phyloP scores from a whole-genome alignment of 2,888 invertebrate genomes.

The Agrilus biguttatus region DNA sequence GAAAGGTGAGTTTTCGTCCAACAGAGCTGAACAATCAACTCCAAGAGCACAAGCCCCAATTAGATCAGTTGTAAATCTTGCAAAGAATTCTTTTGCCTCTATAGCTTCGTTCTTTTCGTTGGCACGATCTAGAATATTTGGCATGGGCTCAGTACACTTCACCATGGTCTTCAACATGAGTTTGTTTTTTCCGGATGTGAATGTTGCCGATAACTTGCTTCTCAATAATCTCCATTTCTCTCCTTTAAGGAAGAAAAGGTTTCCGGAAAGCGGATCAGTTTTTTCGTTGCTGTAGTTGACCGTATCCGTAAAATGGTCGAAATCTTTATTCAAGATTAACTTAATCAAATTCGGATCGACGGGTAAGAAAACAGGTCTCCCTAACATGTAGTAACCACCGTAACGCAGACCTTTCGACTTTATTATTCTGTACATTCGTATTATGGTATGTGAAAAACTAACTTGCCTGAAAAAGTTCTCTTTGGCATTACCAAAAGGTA shows the following conservation, averaged over 20 bases:
- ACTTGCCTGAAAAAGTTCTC: no score
- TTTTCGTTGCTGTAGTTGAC: conserved; percentile 27
- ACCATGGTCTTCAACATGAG: not conserved
- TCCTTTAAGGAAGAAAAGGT: conserved; percentile 37
- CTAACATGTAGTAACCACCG: no score
- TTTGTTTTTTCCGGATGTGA: conserved; percentile 1
- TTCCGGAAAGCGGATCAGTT: conserved; percentile 36
- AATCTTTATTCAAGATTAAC: conserved; percentile 42
- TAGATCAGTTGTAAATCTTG: conserved; percentile 38
- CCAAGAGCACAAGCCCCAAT: conserved; percentile 45
- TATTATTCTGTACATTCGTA: no score
- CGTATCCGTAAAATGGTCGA: conserved; percentile 41
- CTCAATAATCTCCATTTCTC: conserved; percentile 35
- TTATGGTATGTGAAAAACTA: no score
- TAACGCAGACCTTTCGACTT: no score
- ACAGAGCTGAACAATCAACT: conserved; percentile 24
- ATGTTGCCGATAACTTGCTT: conserved; percentile 10
- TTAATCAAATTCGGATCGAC: conserved; percentile 18
- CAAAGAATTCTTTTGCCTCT: conserved; percentile 33
- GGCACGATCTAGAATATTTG: conserved; percentile 29
- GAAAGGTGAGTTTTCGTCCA: conserved; percentile 32
- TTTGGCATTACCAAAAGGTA: no score
- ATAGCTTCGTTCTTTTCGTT: conserved; percentile 19
- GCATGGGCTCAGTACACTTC: conserved; percentile 24
- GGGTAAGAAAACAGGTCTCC: conserved; percentile 14